Evolutionary conservation across 2,113 vertebrate genomes (phyloP), one percentile per base, ranked within the genome.

Genomic region (Gavia stellata): DNA sequence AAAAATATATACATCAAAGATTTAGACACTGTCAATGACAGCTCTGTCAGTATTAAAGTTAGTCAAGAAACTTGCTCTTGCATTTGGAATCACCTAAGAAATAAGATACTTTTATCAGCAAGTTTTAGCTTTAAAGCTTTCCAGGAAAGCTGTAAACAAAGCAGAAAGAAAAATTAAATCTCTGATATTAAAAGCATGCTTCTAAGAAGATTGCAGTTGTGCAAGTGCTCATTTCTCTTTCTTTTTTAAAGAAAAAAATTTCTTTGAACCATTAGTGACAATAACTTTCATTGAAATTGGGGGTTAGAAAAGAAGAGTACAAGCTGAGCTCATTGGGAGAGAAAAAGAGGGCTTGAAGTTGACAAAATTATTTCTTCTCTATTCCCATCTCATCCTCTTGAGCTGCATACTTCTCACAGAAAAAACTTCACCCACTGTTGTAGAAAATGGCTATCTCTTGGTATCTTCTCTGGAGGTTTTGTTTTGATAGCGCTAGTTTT

Each of bases 401-500:
- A 90, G 67, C 33, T 74, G 29, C 26, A 40, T 82, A 26, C 55
- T 88, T 89, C 52, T 86, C 36, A 47, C 55, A 72, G 53, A 82
- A 96, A 62, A 82, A 78, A 20, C 58, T 88, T 79, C 33, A 55
- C 88, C 62, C 34, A 62, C 78, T 63, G 45, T 72, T 91, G 66
- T 25, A 87, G 94, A 78, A 90, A 93, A 88, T 38, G 71, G 50
- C 68, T 74, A 87, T 83, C 74, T 83, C 88, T 75, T 56, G 61
- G 34, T 87, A 34, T 56, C 68, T 77, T 72, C 67, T 86, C 42
- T 81, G 73, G 36, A 89, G 65, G 44, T 86, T 96, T 95, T 95
- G 89, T 78, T 94, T 94, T 91, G 58, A 45, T 94, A 86, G 79
- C 62, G 58, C 85, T 88, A 82, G 62, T 92, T 94, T 88, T 49